Conservation (phyloP, 2,888 invertebrate genomes). For the Agrenia bidenticulata region DNA sequence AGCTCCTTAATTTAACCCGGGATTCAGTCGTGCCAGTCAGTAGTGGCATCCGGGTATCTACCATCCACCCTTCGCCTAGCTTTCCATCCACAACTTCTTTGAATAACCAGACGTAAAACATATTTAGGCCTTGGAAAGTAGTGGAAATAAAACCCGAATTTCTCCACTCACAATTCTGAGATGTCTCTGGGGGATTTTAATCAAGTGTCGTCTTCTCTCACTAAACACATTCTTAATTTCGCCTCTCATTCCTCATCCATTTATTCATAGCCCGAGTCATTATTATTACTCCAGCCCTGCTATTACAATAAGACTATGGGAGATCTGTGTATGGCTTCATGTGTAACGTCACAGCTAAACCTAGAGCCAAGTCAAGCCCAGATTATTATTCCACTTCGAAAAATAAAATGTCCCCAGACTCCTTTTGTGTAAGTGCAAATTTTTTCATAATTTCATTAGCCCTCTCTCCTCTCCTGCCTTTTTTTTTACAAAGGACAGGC, state of each 20-base stretch:
- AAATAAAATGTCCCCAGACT: constrained; percentile 5
- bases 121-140: constrained; percentile 1
- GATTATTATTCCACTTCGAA: no score
- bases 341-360: no score
- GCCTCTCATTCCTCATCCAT: constrained; percentile 20
- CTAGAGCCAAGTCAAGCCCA: no score
- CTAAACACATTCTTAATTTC: constrained; percentile 42
- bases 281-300: constrained; percentile 12
- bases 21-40: no score
- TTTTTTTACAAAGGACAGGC: no score
- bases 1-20: no score
- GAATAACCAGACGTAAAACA: constrained; percentile 4
- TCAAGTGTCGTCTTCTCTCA: constrained; percentile 42
- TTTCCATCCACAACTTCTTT: no score
- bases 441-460: constrained; percentile 16
- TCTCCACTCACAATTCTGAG: no score
- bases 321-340: no score
- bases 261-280: constrained; percentile 21
- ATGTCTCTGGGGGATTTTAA: constrained; percentile 35
- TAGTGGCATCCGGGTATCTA: no score
- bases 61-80: no score
- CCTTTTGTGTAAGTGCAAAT: constrained; percentile 1
- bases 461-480: background rate
- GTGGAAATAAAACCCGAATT: constrained; percentile 16
- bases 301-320: no score